Base-by-base conservation (phyloP, 1,140 invertebrate genomes). In the Formica exsecta region DNA sequence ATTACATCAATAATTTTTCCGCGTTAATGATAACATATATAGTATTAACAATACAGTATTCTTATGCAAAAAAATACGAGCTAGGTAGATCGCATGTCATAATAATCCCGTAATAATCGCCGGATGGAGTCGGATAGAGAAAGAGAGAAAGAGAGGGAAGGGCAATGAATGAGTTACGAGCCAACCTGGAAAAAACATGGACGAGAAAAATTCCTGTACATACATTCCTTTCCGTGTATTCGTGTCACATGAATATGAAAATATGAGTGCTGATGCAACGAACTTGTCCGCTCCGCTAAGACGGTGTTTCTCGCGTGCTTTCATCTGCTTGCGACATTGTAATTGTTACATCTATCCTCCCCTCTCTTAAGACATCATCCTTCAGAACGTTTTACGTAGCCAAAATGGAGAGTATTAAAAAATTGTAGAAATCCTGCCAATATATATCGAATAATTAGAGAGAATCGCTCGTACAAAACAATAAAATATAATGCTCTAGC, bases 211-310 rank as follows among this genome's bases (percentile, higher is more conserved):
- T 66, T 76, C 9, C 8, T 62, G 16, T 13, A 36, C 38, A 76
- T 65, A 22, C 29, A 66, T 66, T 25, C 29, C 29, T 66, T 25
- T 77, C 19, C 25, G 44, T 51, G 48, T 11, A 51, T 79, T 62
- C n/a, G 25, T 79, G 25, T 80, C 77, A 59, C 48, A 70, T 57
- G 32, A 80, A 59, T 70, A 59, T 70, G 22, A 80, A 80, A 80
- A 80, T 57, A 70, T 36, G 41, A 22, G 22, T 41, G 65, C 22
- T 70, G 64, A 68, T 70, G 32, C 44, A 70, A 80, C 51, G 22
- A 70, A 70, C 70, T 70, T 41, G 62, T 32, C n/a, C 65, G 48
- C 13, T 57, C 13, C 22, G 16, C 22, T 41, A 80, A 80, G 66
- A 80, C 65, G 4, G 41, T 61, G 44, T 36, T 38, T 80, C 64